Evolutionary conservation across 2,797 vertebrate genomes (phyloP), one percentile per base, ranked within the genome.

Genomic region (Eulemur albifrons): DNA sequence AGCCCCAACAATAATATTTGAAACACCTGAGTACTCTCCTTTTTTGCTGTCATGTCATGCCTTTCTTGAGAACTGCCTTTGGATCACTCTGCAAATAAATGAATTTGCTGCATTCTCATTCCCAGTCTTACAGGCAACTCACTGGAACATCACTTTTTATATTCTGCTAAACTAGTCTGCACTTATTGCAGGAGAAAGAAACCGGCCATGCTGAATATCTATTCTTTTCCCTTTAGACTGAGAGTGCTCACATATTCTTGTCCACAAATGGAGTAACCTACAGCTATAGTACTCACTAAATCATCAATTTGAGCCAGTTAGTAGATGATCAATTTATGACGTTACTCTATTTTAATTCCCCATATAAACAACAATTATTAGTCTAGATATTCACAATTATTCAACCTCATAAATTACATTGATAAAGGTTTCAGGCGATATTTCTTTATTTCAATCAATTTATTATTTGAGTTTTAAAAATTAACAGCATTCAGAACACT

Each of bases 361-460:
- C 73, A n/a, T 23, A 35, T 76, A 94, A 76, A 48, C 79, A 89
- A 43, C 96, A 59, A 59, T 96, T 85, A 61, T 79, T 73, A 87
- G 35, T 88, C 6, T 90, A 97, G 72, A 87, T 52, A 7, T 12
- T 77, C n/a, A 91, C 88, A 95, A 96, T 88, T 40, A 89, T 88
- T 90, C 30, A 92, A 13, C 48, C 84, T 90, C 69, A 86, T 65
- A 75, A 77, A 93, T 61, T 70, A 96, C 79, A 96, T 15, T 50
- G 70, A 15, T 82, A 76, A 88, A 97, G 52, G 52, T 83, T 95
- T 35, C 57, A 94, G 90, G 92, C 81, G 84, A 21, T 95, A 97
- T 97, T 88, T 97, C 72, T 97, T 98, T 94, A 98, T 96, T 97
- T 93, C 18, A 94, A 93, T 94, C 94, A 94, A 91, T 96, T 97